Percentiles rank a stretch among this genome's conserved stretches.
Evolutionary conservation across 2,888 invertebrate species (phyloP).

Genomic region (Harpalus rubripes): DNA sequence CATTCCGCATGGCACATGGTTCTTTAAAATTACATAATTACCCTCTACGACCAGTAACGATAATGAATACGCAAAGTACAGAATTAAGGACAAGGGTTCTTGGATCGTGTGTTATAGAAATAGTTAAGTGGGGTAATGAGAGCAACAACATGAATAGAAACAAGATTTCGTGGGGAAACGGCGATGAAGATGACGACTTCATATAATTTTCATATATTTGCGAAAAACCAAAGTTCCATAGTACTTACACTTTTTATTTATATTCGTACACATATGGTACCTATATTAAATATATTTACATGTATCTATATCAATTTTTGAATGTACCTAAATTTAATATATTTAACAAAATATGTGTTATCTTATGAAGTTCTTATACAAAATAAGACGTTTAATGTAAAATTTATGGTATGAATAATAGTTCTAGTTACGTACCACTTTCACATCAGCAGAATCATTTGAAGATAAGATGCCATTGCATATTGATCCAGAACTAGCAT

Average conservation of each 20-base stretch:
- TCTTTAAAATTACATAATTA: constrained; percentile 1
- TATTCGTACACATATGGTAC: no score
- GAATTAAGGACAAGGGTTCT: neutral
- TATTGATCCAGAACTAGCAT: neutral
- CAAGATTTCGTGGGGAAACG: neutral
- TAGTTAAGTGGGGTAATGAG: neutral
- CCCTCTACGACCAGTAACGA: neutral
- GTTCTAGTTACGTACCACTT: constrained; percentile 56
- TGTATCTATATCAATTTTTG: no score
- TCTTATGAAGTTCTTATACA: neutral
- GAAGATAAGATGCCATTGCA: constrained; percentile 8
- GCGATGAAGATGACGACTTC: no score
- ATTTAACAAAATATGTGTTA: neutral
- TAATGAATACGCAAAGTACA: constrained; percentile 27
- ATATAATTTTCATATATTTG: no score
- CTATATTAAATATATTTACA: no score
- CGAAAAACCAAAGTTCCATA: no score
- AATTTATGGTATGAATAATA: no score
- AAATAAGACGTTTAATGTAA: no score
- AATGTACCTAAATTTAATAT: no score
- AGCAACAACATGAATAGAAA: neutral
- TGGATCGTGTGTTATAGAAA: neutral
- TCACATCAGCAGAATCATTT: neutral
- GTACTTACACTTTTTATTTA: no score
- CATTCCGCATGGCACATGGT: neutral